A percentile compares a stretch with the other conserved stretches of the same genome.
These are phyloP conservation scores for Amia ocellicauda DNA, from an alignment of 2,113 vertebrate genomes.

Conservation along the genomic window DNA sequence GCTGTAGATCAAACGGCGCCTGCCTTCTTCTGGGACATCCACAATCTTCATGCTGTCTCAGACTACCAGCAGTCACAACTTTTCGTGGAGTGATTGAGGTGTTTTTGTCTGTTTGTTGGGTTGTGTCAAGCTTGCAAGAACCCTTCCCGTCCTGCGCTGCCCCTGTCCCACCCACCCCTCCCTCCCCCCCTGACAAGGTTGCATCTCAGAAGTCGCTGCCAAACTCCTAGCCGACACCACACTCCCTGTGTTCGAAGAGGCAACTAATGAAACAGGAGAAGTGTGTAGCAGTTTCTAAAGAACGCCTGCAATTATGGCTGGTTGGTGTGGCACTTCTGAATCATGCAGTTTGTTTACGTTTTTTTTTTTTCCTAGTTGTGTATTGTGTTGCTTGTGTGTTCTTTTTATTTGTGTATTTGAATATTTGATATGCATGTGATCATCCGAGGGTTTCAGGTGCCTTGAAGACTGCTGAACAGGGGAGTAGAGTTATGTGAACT, in stretches of 20 bases:
- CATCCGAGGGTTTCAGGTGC: too few species aligned
- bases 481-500: too few species aligned
- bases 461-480: too few species aligned
- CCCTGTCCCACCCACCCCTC: slow-evolving; percentile 39
- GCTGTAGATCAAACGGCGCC: slow-evolving; percentile 89
- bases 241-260: not conserved
- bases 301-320: not conserved
- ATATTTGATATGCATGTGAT: too few species aligned
- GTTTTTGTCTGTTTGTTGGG: slow-evolving; percentile 64
- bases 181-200: slow-evolving; percentile 43
- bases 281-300: slow-evolving; percentile 6
- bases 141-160: slow-evolving; percentile 38
- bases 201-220: not conserved
- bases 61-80: slow-evolving; percentile 98
- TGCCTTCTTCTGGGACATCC: slow-evolving; percentile 97
- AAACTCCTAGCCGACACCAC: not conserved
- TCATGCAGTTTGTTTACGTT: not conserved
- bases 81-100: slow-evolving; percentile 99
- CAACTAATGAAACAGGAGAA: slow-evolving; percentile 2
- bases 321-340: not conserved
- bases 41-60: slow-evolving; percentile 99
- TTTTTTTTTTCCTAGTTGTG: too few species aligned
- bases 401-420: too few species aligned
- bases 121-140: slow-evolving; percentile 41
- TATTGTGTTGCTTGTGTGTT: too few species aligned